Percentiles rank a stretch among this genome's conserved stretches.
These are phyloP conservation scores for Sebastes schlegelii DNA, from an alignment of 2,113 vertebrate species.

Conservation along the genomic window DNA sequence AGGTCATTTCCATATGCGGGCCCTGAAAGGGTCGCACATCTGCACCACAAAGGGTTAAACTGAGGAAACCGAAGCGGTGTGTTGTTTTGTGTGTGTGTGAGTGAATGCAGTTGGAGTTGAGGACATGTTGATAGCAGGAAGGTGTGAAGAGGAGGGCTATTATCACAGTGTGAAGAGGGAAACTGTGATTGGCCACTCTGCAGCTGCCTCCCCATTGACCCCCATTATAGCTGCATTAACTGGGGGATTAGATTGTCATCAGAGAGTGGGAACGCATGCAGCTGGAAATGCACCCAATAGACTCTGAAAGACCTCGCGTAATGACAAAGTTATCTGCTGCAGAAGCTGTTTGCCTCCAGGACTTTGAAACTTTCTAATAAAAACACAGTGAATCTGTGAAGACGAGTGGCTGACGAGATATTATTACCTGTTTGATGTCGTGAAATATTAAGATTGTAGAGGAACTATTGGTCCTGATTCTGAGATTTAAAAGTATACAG, in stretches of 20 bases:
- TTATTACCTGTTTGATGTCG: not conserved
- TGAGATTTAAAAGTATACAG: not conserved
- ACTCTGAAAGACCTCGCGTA: not conserved
- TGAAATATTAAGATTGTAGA: not conserved
- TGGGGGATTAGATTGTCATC: slow-evolving; percentile 30
- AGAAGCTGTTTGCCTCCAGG: not conserved
- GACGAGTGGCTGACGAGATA: not conserved
- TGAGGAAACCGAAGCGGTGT: not conserved
- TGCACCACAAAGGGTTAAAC: slow-evolving; percentile 19
- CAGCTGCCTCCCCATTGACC: slow-evolving; percentile 51
- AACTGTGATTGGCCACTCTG: slow-evolving; percentile 39
- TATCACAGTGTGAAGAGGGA: slow-evolving; percentile 52
- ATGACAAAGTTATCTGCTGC: not conserved
- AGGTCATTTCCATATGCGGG: not conserved
- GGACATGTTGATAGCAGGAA: slow-evolving; percentile 34
- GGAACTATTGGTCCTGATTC: not conserved
- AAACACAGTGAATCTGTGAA: not conserved
- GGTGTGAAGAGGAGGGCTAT: slow-evolving; percentile 61
- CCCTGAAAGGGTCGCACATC: not conserved
- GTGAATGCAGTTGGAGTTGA: not conserved
- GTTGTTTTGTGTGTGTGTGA: slow-evolving; percentile 8
- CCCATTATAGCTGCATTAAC: slow-evolving; percentile 56
- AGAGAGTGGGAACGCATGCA: slow-evolving; percentile 11
- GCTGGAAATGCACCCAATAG: slow-evolving; percentile 17
- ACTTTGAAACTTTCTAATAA: not conserved